Evolutionary conservation across 2,888 invertebrate species (phyloP), one percentile per base, ranked within the genome.

Genomic region (Lasiommata megera): DNA sequence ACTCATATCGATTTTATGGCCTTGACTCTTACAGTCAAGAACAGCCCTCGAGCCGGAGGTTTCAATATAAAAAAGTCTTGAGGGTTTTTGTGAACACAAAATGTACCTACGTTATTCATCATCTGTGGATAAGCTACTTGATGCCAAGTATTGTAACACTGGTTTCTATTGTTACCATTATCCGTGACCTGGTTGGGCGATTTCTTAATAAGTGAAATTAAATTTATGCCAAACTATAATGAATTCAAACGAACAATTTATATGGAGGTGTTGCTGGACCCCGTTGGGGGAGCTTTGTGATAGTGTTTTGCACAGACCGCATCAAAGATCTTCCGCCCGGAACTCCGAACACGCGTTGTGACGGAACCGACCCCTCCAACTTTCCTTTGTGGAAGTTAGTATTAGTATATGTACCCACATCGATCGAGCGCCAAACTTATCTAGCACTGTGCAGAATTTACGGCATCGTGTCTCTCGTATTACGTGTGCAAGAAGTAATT

Each of bases 1-100:
- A 11, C 41, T 14, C n/a, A 18, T 53, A 53, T 53, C 41, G 52
- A 53, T 53, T 31, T 29, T 41, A 43, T 9, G 52, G 41, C 41
- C 52, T 53, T 41, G 31, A 31, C 46, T 46, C 31, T 41, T 34
- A n/a, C 31, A 18, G 29, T 43, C 18, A 41, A 29, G n/a, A 41
- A 31, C 12, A 40, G 29, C 29, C 38, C 34, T 53, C 16, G 40
- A 53, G 0, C 18, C 29, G 9, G n/a, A 29, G 40, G 40, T n/a
- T 17, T 12, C 18, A 11, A 14, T 38, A 28, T 14, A 29, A 29
- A 46, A 34, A 46, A 31, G 16, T 44, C 6, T 46, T 16, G 16
- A 31, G 16, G 6, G 16, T 46, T 46, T 46, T 46, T 29, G 16
- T 46, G 46, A 46, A 46, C 16, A 46, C 31, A 29, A 29, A 31